Base-by-base conservation (phyloP, 2,888 invertebrate genomes). In the Helobdella robusta region DNA sequence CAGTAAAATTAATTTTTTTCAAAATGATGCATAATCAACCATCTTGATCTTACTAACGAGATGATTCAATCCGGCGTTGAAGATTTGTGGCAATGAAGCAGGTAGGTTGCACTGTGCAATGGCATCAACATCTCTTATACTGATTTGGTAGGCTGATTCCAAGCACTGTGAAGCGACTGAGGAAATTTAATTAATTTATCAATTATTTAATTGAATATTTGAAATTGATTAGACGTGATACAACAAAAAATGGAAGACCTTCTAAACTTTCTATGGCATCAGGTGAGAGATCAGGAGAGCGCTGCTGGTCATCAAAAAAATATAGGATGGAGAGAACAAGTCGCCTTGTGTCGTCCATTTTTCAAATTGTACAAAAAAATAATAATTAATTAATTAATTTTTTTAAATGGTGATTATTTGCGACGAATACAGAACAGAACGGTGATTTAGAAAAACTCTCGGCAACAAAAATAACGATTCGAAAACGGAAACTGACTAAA, bases 131-230 rank as follows among this genome's bases (percentile, higher is more conserved):
- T 83, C 81, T 66, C 78, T 76, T 36, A 80, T 77, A 69, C 77
- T 78, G 0, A 93, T 82, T 71, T 86, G 87, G 78, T 89, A 95
- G 6, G 91, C 89, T 59, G 89, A 88, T 80, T 94, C 91, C 72
- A 94, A 83, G 80, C 95, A 95, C 81, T 95, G 94, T 71, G 89
- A 86, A 46, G 92, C 91, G 66, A 97, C 95, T 82, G 73, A 35
- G 77, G 73, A 56, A 35, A 59, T 15, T 23, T 20, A 59, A 52
- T 1, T 23, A 52, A 34, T 20, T 30, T 28, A 64, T 1, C 15
- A 36, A 56, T n/a, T 8, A 35, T 11, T 8, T 35, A 25, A 36
- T 11, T 30, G 30, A 28, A 25, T 46, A 36, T n/a, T 2, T 28
- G 40, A 28, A 54, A 32, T 2, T 59, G 8, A 30, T 8, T 46